Conservation (phyloP, 2,113 vertebrate genomes). For the Austrofundulus limnaeus region DNA sequence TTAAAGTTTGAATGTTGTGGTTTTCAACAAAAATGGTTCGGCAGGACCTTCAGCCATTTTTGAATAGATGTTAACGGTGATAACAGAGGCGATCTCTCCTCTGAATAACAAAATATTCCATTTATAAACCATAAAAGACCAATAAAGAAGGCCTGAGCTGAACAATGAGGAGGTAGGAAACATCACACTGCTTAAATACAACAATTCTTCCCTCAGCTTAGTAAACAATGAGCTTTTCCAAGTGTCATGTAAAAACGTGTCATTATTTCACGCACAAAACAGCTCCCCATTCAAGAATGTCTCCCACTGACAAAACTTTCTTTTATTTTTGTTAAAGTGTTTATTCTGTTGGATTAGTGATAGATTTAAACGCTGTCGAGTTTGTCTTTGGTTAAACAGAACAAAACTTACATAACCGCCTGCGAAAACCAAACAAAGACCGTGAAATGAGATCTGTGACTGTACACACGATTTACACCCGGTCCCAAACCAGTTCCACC, state of each 20-base stretch:
- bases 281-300: not conserved
- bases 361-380: not conserved
- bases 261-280: no score
- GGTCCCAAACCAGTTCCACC: conserved; percentile 54
- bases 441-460: conserved; percentile 36
- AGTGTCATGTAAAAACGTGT: no score
- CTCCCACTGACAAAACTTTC: no score
- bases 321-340: not conserved
- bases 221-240: not conserved
- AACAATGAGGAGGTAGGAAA: not conserved
- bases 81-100: no score
- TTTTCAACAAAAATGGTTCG: no score
- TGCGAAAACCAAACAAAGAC: conserved; percentile 24
- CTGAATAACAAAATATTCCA: no score
- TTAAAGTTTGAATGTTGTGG: no score
- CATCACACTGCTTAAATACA: not conserved
- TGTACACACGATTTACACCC: conserved; percentile 14
- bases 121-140: no score
- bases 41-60: not conserved
- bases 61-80: not conserved
- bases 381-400: not conserved
- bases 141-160: not conserved
- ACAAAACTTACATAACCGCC: not conserved
- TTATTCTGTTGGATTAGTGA: not conserved
- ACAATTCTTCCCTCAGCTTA: not conserved